phyloP scores from a whole-genome alignment of 2,797 vertebrate species.

The Manis crassicaudata region DNA sequence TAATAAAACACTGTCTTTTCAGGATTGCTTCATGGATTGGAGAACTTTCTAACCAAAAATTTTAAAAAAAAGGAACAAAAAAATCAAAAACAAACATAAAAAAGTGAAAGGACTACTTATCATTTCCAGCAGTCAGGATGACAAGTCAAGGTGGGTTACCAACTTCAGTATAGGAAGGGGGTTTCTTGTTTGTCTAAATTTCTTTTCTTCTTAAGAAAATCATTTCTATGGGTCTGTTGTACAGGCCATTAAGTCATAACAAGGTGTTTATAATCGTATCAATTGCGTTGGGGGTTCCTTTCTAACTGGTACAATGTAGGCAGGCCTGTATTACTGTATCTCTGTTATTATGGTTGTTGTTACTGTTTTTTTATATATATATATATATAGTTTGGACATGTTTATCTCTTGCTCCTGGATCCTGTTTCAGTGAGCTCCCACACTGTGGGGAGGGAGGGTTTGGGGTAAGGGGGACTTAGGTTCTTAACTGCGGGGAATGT shows the following conservation, averaged over 20 bases:
- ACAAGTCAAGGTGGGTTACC: constrained; percentile 92
- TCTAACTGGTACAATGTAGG: constrained; percentile 93
- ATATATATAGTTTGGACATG: constrained; percentile 85
- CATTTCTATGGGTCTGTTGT: constrained; percentile 92
- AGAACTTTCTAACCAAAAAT: constrained; percentile 92
- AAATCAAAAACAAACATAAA: constrained; percentile 88
- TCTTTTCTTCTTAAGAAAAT: constrained; percentile 84
- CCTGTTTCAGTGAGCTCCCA: constrained; percentile 87
- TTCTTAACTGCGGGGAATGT: constrained; percentile 82
- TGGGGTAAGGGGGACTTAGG: constrained; percentile 74
- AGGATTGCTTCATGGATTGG: constrained; percentile 91
- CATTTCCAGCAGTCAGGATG: constrained; percentile 91
- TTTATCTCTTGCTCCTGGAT: constrained; percentile 89
- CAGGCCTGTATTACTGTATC: constrained; percentile 92
- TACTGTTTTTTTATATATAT: constrained; percentile 70
- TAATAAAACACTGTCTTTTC: constrained; percentile 92
- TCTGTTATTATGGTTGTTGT: constrained; percentile 84
- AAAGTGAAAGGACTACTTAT: constrained; percentile 91
- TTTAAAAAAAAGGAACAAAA: constrained; percentile 75
- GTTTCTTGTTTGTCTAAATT: constrained; percentile 87
- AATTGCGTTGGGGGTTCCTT: constrained; percentile 90
- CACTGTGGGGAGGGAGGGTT: constrained; percentile 74
- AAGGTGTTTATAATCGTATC: constrained; percentile 95
- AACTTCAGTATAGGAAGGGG: constrained; percentile 90
- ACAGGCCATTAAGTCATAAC: constrained; percentile 91